A percentile compares a stretch with the other conserved stretches of the same genome.
These are phyloP conservation scores for Heliconius eleuchia DNA, from an alignment of 1,140 invertebrate species.

Conservation along the genomic window DNA sequence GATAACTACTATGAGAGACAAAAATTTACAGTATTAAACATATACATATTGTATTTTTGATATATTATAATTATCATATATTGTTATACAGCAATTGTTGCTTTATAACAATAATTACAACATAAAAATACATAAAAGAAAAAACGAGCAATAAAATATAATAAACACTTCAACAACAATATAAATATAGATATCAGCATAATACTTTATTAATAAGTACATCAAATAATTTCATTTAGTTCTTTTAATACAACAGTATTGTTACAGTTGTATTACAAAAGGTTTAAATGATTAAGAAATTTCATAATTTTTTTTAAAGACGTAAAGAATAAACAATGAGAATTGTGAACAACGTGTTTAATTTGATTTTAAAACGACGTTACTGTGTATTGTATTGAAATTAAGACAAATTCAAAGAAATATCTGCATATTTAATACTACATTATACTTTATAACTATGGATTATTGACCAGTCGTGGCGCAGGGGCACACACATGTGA, in stretches of 20 bases:
- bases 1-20: no score
- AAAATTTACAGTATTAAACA: no score
- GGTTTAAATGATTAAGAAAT: neutral
- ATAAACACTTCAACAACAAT: neutral
- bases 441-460: no score
- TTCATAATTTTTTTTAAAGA: neutral
- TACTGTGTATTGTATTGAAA: neutral
- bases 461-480: no score
- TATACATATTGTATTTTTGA: no score
- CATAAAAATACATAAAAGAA: neutral
- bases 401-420: neutral
- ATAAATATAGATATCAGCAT: neutral
- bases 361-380: neutral
- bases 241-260: neutral
- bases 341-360: neutral
- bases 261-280: constrained; percentile 4
- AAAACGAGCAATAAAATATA: neutral
- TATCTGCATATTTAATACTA: no score
- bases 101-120: no score
- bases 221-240: neutral
- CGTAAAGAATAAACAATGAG: neutral
- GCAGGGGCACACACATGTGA: no score
- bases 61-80: no score
- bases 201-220: neutral
- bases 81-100: no score